Evolutionary conservation across 2,113 vertebrate genomes (phyloP), one percentile per base, ranked within the genome.

Genomic region (Paracanthobrama guichenoti): DNA sequence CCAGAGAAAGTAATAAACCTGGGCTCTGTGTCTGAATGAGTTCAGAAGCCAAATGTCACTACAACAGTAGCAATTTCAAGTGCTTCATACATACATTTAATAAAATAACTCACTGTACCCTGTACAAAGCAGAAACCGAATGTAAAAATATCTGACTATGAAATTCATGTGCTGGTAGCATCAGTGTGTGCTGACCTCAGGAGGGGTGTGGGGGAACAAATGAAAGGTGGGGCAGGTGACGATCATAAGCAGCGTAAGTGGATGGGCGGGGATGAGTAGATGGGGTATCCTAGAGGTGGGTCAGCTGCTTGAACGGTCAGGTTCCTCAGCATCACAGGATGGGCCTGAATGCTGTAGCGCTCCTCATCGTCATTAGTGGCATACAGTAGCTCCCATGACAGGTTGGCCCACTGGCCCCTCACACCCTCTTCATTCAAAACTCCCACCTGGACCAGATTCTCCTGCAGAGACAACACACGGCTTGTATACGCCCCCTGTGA

Each of bases 311-410:
- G 98, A 75, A 99, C 95, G 0, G 97, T 98, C 18, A 99, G 91
- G 90, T 99, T 99, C 50, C 98, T 94, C 83, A 99, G 92, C 62
- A 99, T 96, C 0, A 97, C 93, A 0, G 97, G 96, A 82, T 99
- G 97, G 6, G 98, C 98, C 90, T 99, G 97, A 90, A 98, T 98
- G 86, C 98, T 99, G 92, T 98, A 99, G 14, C 97, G 97, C 82
- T 99, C 98, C 79, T 99, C 98, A 0, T 99, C 98, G 0, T 99
- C 98, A 0, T 99, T 99, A 0, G 97, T 99, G 18, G 97, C 98
- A 0, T 99, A 99, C 3, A 99, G 94, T 81, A 99, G 93, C 92
- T 99, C 98, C 98, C 98, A 99, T 4, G 97, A 98, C n/a, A 99
- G 95, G 86, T 99, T 99, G 46, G 97, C 97, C 98, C 98, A 99